Conservation (phyloP, 2,797 vertebrate genomes). For the Carapus acus region DNA sequence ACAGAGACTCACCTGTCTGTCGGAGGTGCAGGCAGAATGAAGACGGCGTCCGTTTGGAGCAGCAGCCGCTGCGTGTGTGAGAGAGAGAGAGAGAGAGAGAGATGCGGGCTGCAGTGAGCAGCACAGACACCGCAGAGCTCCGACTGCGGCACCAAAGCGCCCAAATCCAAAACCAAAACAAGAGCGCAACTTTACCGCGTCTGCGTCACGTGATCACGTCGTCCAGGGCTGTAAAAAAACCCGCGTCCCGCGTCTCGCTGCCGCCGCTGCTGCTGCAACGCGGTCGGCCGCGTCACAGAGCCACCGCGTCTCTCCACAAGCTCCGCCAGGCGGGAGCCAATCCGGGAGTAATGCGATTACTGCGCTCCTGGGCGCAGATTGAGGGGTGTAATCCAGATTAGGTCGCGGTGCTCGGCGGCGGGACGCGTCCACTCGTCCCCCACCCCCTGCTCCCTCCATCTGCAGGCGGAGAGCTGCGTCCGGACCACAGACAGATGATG, state of each 20-base stretch:
- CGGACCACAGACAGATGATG: too few species aligned
- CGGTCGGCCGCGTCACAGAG: neutral
- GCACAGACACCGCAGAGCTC: slow-evolving; percentile 50
- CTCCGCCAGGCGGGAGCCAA: slow-evolving; percentile 23
- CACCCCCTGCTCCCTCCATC: slow-evolving; percentile 25
- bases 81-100: too few species aligned
- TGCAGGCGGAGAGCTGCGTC: slow-evolving; percentile 46
- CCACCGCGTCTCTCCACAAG: neutral
- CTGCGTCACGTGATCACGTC: neutral
- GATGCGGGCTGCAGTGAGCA: slow-evolving; percentile 50
- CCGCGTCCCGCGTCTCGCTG: too few species aligned
- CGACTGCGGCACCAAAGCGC: slow-evolving; percentile 30
- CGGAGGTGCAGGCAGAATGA: slow-evolving; percentile 3
- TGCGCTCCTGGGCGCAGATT: slow-evolving; percentile 37
- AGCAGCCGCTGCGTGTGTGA: neutral
- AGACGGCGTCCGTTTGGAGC: neutral
- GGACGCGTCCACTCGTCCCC: slow-evolving; percentile 31
- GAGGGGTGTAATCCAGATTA: slow-evolving; percentile 67
- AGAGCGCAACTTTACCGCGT: slow-evolving; percentile 24
- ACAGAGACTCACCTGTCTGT: too few species aligned
- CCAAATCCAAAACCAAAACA: neutral
- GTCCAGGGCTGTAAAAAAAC: neutral
- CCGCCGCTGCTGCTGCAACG: too few species aligned
- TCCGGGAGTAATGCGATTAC: slow-evolving; percentile 53
- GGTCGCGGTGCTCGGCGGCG: slow-evolving; percentile 17